A percentile compares a stretch with the other conserved stretches of the same genome.
Evolutionary conservation across 2,888 invertebrate species (phyloP).

Genomic region (Petrophora chlorosata): DNA sequence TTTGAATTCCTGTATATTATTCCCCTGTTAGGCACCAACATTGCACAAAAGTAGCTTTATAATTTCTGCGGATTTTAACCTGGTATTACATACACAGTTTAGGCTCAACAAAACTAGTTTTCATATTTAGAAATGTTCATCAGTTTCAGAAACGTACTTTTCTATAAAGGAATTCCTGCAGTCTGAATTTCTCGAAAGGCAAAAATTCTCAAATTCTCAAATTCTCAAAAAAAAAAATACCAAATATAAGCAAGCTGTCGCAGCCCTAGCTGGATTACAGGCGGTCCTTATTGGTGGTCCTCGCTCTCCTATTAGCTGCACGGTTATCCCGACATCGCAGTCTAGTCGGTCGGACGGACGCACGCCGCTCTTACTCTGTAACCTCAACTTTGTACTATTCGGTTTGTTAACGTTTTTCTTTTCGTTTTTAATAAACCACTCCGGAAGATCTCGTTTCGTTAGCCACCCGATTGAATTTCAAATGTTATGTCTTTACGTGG

Average conservation of each 20-base stretch:
- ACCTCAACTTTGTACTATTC: too few species aligned
- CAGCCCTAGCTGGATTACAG: constrained; percentile 24
- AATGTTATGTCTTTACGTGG: constrained; percentile 9
- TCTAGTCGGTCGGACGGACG: constrained; percentile 35
- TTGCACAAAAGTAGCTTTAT: too few species aligned
- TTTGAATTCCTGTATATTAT: too few species aligned
- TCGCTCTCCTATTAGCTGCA: constrained; percentile 46
- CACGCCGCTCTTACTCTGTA: constrained; percentile 38
- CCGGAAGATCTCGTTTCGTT: constrained; percentile 32
- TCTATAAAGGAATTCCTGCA: too few species aligned
- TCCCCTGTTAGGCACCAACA: too few species aligned
- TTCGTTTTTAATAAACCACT: constrained; percentile 39
- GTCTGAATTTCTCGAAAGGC: too few species aligned
- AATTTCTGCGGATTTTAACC: too few species aligned
- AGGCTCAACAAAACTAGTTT: too few species aligned
- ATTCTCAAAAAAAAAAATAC: not conserved
- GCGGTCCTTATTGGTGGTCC: constrained; percentile 55
- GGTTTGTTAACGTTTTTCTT: constrained; percentile 18
- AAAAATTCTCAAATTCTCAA: too few species aligned
- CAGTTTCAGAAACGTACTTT: too few species aligned
- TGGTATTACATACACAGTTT: too few species aligned
- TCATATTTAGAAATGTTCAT: too few species aligned
- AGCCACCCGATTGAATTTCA: constrained; percentile 33
- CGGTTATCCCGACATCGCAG: constrained; percentile 50
- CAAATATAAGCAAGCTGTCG: not conserved